Conservation (phyloP, 2,888 invertebrate genomes). For the Nowickia ferox region DNA sequence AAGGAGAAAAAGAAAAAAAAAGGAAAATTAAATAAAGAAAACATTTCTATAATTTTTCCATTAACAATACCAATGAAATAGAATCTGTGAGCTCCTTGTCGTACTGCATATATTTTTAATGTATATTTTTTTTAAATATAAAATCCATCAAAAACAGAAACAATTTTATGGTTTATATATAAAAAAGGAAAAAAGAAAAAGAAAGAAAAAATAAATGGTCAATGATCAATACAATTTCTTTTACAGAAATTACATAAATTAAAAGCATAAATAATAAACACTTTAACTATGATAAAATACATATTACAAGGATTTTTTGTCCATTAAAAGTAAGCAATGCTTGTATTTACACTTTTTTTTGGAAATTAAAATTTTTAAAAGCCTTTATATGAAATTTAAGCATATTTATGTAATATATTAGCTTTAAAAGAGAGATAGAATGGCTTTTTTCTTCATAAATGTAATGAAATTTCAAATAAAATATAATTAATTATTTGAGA, state of each 20-base stretch:
- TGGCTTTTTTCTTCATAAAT: not conserved
- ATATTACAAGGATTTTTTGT: conserved; percentile 45
- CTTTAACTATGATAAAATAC: conserved; percentile 20
- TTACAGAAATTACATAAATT: conserved; percentile 41
- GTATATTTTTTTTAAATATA: conserved; percentile 37
- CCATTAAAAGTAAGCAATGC: conserved; percentile 51
- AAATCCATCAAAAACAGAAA: conserved; percentile 65
- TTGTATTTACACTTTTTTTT: conserved; percentile 55
- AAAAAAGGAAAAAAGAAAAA: conserved; percentile 62
- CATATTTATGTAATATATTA: conserved; percentile 47
- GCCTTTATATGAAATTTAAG: conserved; percentile 35
- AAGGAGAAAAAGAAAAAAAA: conserved; percentile 53
- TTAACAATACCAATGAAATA: conserved; percentile 83
- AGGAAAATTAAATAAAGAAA: conserved; percentile 50
- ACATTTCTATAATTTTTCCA: conserved; percentile 62
- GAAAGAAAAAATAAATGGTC: conserved; percentile 64
- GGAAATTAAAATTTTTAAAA: conserved; percentile 2
- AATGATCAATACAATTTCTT: conserved; percentile 61
- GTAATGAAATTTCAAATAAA: conserved; percentile 16
- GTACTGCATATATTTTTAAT: conserved; percentile 81
- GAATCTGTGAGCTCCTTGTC: conserved; percentile 84
- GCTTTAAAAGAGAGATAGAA: conserved; percentile 11
- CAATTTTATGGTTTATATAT: conserved; percentile 44
- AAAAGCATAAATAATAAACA: conserved; percentile 37
- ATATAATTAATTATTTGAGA: conserved; percentile 8